Evolutionary conservation across 2,113 vertebrate species (phyloP).

Genomic region (Alethe diademata): DNA sequence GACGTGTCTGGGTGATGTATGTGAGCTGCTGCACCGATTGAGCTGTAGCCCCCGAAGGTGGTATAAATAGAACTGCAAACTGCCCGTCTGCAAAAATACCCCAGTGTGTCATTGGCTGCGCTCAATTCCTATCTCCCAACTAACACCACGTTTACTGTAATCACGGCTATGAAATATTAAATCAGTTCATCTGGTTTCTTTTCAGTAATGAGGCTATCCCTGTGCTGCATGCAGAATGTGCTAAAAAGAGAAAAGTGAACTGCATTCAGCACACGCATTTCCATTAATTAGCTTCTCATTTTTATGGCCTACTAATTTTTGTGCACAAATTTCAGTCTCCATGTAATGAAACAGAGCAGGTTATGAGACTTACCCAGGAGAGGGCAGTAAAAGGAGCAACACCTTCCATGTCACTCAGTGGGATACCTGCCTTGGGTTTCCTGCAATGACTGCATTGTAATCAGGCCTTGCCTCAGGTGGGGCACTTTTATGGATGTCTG

Average conservation of each 20-base stretch:
- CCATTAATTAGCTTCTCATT: neutral
- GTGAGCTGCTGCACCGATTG: neutral
- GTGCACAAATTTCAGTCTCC: neutral
- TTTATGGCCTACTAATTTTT: neutral
- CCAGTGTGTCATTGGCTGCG: neutral
- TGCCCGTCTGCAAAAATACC: constrained; percentile 15
- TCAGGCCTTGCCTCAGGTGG: neutral
- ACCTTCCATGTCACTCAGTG: neutral
- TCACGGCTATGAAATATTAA: neutral
- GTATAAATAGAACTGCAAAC: constrained; percentile 22
- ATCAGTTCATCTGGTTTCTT: neutral
- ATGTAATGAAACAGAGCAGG: neutral
- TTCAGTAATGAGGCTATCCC: neutral
- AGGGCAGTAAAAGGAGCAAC: neutral
- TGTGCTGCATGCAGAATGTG: neutral
- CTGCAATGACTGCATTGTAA: neutral
- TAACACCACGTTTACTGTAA: neutral
- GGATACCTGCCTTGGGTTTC: neutral
- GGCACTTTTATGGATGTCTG: neutral
- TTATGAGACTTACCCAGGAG: neutral
- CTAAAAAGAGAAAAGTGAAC: neutral
- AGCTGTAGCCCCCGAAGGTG: neutral
- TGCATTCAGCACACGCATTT: neutral
- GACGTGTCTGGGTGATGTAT: neutral
- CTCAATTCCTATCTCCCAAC: neutral